Base-by-base conservation (phyloP, 2,888 invertebrate genomes). In the Arctia plantaginis region DNA sequence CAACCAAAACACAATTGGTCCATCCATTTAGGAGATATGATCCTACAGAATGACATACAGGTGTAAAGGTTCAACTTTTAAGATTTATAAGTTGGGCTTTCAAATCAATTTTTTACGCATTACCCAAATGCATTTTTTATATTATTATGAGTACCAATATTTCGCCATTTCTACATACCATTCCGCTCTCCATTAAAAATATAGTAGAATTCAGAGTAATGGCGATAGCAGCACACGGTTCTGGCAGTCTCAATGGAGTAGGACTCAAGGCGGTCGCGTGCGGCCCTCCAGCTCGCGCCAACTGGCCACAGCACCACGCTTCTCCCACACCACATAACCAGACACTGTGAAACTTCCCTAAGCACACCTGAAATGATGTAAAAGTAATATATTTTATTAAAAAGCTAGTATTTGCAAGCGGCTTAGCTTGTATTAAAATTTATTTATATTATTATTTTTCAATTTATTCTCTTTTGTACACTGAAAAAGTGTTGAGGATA, bases 231-330 rank as follows among this genome's bases (percentile, higher is more conserved):
- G 89, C 81, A 82, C 96, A 97, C 0, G 93, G 91, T 80, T 95
- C 95, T 0, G 88, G 75, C 12, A 93, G 89, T 4, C 88, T 84
- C 62, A 96, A 84, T 0, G 89, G 90, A 30, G 94, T 91, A 2
- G 97, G 97, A 15, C 93, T 93, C 0, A 97, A 91, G 27, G 96
- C 96, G 0, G 97, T 96, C 81, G 97, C 96, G 70, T 95, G 94
- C 0, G 97, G 96, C 12, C 97, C 96, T 55, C 98, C 98, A 27
- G 98, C 96, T 1, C 95, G 90, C 79, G 97, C 97, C 20, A 98
- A 97, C 92, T 98, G 98, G 0, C 99, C 99, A 89, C 98, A 98
- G 33, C 97, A 96, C 94, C 97, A 98, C 3, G 97, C 97, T 71
- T 94, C 92, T 73, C 93, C 93, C 59, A 88, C 88, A 1, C 89